Base-by-base conservation (phyloP, 2,888 invertebrate species). In the Lithophane semibrunnea region DNA sequence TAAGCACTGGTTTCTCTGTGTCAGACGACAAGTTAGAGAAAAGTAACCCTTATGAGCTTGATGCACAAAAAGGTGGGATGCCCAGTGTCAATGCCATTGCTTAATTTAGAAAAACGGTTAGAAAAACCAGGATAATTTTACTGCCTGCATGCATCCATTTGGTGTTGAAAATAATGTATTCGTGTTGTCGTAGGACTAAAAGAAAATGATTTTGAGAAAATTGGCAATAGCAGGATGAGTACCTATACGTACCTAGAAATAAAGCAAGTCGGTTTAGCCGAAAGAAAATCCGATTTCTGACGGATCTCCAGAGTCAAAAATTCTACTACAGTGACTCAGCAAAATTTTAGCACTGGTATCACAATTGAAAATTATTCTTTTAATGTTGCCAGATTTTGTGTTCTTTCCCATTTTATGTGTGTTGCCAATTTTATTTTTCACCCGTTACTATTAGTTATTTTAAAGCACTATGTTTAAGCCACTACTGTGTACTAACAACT, bases 21-120 rank as follows among this genome's bases (percentile, higher is more conserved):
- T 49, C 1, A 8, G 21, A 47, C 3, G 4, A n/a, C 5, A n/a
- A n/a, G n/a, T n/a, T n/a, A 7, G 29, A 29, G 52, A 12, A 8
- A 69, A 67, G 29, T 44, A 52, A 7, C 8, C 4, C 2, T 12
- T n/a, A 18, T 0, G 29, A 52, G 16, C 18, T 61, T 61, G 37
- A 37, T 10, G 7, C 1, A 44, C 47, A 37, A 21, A 29, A 10
- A 44, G 13, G 47, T 2, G 1, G 24, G 3, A 24, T 49, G 24
- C 18, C n/a, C 16, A 16, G 42, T 8, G 16, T 4, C 10, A 8
- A 21, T 29, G 16, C 21, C 12, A 37, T 47, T 70, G 54, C 21
- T 70, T 37, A 70, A 79, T 68, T 76, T 29, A 60, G 12, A 76
- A 42, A 29, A 52, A 73, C 9, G 29, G 0, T 56, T 47, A 47